Evolutionary conservation across 2,113 vertebrate genomes (phyloP), one percentile per base, ranked within the genome.

Genomic region (Hippocampus barbouri): DNA sequence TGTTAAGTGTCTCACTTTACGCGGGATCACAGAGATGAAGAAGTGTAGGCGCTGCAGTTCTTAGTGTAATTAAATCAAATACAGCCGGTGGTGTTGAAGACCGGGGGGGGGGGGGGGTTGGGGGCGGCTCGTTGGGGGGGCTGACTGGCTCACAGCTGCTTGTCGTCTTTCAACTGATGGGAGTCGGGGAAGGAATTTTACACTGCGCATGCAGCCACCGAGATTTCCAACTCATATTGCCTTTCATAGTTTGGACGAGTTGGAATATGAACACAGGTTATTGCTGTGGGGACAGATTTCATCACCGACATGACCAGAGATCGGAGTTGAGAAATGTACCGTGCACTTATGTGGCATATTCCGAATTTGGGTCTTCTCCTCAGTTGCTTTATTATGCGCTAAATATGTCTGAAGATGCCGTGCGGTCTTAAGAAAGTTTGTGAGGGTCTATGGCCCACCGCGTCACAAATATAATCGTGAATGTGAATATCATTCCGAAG

Each of bases 1-100:
- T 79, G 80, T 45, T 70, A 70, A 79, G 69, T 79, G 74, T 83
- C 83, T 81, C 73, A 74, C 76, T 78, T 84, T 69, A 70, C 60
- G 51, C 64, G 54, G 70, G 63, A 75, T 79, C 75, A 79, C 79
- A 82, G 72, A 80, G 79, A 85, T 80, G 72, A 78, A 61, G 72
- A 56, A 78, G 51, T 73, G 78, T 81, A 63, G 81, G 84, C 67
- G 71, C 69, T 64, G 66, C 12, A 65, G 68, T 85, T 83, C 75
- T 89, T 80, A 81, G 71, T 72, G 72, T 82, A 68, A 78, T 66
- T 66, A 66, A 66, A 66, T 66, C 25, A 66, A 85, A 82, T 82
- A 83, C 75, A 82, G 76, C 74, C 65, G 77, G 71, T 68, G 40
- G 66, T 66, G 67, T 40, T 21, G 63, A 41, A 41, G 27, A 57